phyloP scores from a whole-genome alignment of 2,888 invertebrate species.

The Athetis lepigone region DNA sequence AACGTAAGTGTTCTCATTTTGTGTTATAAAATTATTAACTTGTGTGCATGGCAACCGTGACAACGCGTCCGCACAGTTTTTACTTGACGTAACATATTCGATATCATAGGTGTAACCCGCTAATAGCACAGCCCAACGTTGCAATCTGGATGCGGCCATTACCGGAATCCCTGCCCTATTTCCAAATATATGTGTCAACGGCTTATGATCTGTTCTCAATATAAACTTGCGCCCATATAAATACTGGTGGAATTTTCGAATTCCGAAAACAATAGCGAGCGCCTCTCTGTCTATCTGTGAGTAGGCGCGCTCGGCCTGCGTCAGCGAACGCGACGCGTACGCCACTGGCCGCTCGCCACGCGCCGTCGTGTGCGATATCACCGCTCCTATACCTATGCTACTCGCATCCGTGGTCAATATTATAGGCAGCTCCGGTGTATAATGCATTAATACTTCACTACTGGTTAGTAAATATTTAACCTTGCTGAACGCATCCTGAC shows the following conservation, averaged over 20 bases:
- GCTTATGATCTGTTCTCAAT: too few species aligned
- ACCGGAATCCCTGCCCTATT: conserved; percentile 17
- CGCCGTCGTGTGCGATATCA: conserved; percentile 49
- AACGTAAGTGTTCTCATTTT: conserved; percentile 5
- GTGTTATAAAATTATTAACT: background rate
- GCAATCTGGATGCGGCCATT: conserved; percentile 24
- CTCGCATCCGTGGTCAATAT: conserved; percentile 54
- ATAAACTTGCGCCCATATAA: conserved; percentile 18
- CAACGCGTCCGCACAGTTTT: conserved; percentile 11
- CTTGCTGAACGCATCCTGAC: conserved; percentile 29
- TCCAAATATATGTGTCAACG: conserved; percentile 25
- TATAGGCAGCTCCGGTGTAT: conserved; percentile 42
- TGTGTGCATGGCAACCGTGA: background rate
- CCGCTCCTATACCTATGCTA: conserved; percentile 49
- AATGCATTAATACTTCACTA: conserved; percentile 47
- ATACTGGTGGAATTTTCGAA: conserved; percentile 33
- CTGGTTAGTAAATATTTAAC: conserved; percentile 32
- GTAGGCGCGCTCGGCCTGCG: conserved; percentile 7
- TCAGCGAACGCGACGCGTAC: conserved; percentile 32
- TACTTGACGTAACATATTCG: too few species aligned
- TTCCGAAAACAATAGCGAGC: conserved; percentile 25
- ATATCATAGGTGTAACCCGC: conserved; percentile 14
- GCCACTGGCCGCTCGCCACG: conserved; percentile 46
- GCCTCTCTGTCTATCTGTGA: conserved; percentile 35
- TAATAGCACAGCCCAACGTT: conserved; percentile 13